Evolutionary conservation across 2,888 invertebrate genomes (phyloP).

Genomic region (Crioceris asparagi): DNA sequence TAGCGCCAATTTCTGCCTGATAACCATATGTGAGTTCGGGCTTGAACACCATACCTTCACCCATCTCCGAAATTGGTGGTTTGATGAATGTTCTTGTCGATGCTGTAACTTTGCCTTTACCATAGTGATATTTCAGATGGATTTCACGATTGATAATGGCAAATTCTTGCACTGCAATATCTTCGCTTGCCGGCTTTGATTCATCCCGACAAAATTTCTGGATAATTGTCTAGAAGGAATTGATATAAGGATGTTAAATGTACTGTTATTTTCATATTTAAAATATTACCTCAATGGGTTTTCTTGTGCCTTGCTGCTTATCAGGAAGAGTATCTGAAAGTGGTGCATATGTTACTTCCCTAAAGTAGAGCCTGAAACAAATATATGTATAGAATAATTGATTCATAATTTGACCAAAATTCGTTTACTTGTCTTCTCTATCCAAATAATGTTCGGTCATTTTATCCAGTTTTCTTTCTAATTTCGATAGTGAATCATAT

Average conservation of each 20-base stretch:
- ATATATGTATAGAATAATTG: constrained; percentile 18
- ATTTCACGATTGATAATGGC: constrained; percentile 50
- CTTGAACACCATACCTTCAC: constrained; percentile 50
- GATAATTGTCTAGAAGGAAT: constrained; percentile 17
- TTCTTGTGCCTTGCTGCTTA: neutral
- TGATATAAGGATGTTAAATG: too few species aligned
- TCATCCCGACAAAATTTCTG: constrained; percentile 48
- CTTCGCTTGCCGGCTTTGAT: constrained; percentile 44
- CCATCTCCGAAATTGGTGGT: constrained; percentile 60
- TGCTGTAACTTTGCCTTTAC: constrained; percentile 48
- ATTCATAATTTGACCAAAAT: too few species aligned
- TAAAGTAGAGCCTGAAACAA: constrained; percentile 27
- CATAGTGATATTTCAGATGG: constrained; percentile 53
- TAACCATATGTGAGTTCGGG: constrained; percentile 55
- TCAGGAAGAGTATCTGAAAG: constrained; percentile 11
- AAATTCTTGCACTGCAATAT: constrained; percentile 57
- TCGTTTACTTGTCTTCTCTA: constrained; percentile 21
- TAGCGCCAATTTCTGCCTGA: constrained; percentile 52
- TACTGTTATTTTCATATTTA: too few species aligned
- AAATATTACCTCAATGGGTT: neutral
- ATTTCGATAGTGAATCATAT: constrained; percentile 55
- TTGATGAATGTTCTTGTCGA: constrained; percentile 55
- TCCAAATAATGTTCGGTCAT: constrained; percentile 20
- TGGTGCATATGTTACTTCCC: constrained; percentile 34
- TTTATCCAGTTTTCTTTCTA: constrained; percentile 44